phyloP scores from a whole-genome alignment of 2,113 vertebrate species.

The Dendrocopos noguchii region DNA sequence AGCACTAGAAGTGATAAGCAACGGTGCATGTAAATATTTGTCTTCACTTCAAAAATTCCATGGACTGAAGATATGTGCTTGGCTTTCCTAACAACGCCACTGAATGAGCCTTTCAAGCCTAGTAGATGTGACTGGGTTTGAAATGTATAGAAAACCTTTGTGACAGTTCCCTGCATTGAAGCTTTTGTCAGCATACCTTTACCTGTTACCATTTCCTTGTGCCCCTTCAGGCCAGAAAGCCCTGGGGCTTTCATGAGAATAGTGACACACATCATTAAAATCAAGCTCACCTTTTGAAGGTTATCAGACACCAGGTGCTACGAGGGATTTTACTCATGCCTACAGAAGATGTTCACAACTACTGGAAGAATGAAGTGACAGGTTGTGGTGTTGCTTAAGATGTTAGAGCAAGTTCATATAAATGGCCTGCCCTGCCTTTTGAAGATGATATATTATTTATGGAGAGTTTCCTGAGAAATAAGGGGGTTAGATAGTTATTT shows the following conservation, averaged over 20 bases:
- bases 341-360: neutral
- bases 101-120: neutral
- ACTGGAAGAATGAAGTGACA: neutral
- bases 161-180: neutral
- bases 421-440: neutral
- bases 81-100: neutral
- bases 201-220: neutral
- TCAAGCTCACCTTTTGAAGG: neutral
- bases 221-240: neutral
- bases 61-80: neutral
- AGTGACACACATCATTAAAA: neutral
- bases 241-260: too few species aligned
- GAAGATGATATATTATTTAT: neutral
- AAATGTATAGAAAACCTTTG: neutral
- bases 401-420: neutral
- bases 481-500: neutral
- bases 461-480: neutral
- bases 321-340: neutral
- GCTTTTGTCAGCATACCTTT: neutral
- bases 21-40: neutral
- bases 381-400: neutral
- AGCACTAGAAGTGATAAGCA: neutral
- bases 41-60: neutral
- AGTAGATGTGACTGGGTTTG: neutral
- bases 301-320: neutral